phyloP scores from a whole-genome alignment of 2,113 vertebrate species.

The Elephantulus edwardii region DNA sequence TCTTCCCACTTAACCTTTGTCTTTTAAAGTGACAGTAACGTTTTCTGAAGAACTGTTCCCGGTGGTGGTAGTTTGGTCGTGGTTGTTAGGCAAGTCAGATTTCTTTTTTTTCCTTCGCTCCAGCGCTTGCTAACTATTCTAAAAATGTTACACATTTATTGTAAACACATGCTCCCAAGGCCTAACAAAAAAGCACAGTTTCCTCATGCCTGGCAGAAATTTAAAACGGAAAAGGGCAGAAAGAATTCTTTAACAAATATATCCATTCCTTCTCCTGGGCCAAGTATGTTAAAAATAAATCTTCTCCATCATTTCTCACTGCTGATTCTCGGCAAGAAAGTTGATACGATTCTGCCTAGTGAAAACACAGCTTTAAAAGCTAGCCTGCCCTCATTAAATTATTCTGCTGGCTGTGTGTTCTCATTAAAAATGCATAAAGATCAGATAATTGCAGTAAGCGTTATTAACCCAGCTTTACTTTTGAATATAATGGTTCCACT shows the following conservation, averaged over 20 bases:
- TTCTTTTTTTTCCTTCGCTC: conserved; percentile 61
- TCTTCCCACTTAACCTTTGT: conserved; percentile 55
- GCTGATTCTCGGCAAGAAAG: conserved; percentile 82
- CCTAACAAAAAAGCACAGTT: conserved; percentile 72
- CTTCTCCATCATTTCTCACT: conserved; percentile 71
- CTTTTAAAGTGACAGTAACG: conserved; percentile 48
- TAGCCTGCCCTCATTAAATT: conserved; percentile 84
- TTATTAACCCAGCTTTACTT: conserved; percentile 84
- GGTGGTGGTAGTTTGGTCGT: not conserved
- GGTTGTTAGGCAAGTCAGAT: conserved; percentile 35
- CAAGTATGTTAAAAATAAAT: conserved; percentile 80
- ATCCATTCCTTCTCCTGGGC: conserved; percentile 64
- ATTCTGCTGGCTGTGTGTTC: conserved; percentile 87
- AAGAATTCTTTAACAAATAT: conserved; percentile 72
- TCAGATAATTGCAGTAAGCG: conserved; percentile 87
- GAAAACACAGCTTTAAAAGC: conserved; percentile 83
- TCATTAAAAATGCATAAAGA: conserved; percentile 90
- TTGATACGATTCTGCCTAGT: conserved; percentile 78
- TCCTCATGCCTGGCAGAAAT: conserved; percentile 69
- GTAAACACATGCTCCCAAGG: conserved; percentile 74
- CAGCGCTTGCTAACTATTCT: conserved; percentile 76
- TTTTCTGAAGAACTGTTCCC: conserved; percentile 12
- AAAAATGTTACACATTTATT: conserved; percentile 79
- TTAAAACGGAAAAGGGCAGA: conserved; percentile 75
- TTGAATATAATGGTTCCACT: conserved; percentile 78